Evolutionary conservation across 2,113 vertebrate genomes (phyloP).

Genomic region (Syngnathoides biaculeatus): DNA sequence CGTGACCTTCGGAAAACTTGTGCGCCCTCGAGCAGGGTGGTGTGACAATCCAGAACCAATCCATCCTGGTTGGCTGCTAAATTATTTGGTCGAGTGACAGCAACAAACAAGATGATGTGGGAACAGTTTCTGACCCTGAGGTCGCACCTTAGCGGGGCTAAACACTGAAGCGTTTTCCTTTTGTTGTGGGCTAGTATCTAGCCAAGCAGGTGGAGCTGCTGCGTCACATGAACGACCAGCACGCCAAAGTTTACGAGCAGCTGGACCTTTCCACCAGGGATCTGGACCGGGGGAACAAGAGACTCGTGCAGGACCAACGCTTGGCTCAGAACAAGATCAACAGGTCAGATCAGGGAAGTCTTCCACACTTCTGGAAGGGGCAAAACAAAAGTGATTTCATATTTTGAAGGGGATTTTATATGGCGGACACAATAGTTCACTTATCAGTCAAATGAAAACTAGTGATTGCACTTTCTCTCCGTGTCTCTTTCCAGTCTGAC

Average conservation of each 20-base stretch:
- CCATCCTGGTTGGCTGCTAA: too few species aligned
- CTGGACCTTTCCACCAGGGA: conserved; percentile 85
- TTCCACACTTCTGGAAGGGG: too few species aligned
- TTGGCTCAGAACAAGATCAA: conserved; percentile 85
- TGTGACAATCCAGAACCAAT: neutral
- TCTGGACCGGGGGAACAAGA: conserved; percentile 85
- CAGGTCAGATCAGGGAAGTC: conserved; percentile 65
- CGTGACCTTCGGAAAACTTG: neutral
- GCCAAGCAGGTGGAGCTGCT: conserved; percentile 89
- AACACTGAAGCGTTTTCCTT: neutral
- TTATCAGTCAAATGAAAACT: neutral
- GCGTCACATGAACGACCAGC: conserved; percentile 93
- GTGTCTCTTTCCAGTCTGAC: conserved; percentile 75
- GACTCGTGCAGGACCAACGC: conserved; percentile 83
- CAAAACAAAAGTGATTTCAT: too few species aligned
- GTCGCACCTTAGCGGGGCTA: neutral
- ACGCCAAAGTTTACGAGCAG: conserved; percentile 92
- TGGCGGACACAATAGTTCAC: too few species aligned
- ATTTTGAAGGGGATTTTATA: neutral
- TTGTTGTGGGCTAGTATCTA: conserved; percentile 78
- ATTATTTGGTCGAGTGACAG: neutral
- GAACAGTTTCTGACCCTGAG: neutral
- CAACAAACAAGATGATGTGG: neutral
- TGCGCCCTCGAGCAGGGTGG: neutral
- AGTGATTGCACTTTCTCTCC: neutral